Evolutionary conservation across 2,113 vertebrate species (phyloP).

Genomic region (Leptodactylus fuscus): DNA sequence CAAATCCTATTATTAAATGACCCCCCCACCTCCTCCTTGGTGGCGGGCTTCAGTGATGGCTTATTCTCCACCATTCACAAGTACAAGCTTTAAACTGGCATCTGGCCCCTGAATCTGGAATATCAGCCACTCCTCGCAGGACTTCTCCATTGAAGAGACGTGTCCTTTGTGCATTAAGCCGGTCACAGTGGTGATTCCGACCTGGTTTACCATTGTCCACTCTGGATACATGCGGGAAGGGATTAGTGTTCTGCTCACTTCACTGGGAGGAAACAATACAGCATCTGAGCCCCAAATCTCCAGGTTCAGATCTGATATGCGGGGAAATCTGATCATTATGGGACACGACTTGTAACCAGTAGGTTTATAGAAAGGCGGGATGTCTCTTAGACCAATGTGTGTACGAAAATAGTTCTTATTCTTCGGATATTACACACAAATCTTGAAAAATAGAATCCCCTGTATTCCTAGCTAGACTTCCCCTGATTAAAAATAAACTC

Average conservation of each 20-base stretch:
- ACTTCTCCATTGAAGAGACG: neutral
- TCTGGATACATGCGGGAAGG: neutral
- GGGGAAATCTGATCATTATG: neutral
- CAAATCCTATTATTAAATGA: too few relatives aligned
- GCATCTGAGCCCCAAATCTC: slow-evolving; percentile 11
- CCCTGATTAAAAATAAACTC: too few relatives aligned
- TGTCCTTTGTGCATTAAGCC: neutral
- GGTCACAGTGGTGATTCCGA: neutral
- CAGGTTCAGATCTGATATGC: neutral
- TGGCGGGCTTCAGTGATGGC: neutral
- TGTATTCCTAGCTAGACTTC: too few relatives aligned
- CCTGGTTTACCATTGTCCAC: neutral
- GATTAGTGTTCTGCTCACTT: neutral
- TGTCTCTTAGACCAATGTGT: neutral
- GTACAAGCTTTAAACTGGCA: neutral
- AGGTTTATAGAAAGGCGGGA: neutral
- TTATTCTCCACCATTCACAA: neutral
- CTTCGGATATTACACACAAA: too few relatives aligned
- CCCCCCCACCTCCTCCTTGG: neutral
- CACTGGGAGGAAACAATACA: neutral
- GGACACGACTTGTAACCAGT: neutral
- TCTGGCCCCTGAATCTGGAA: slow-evolving; percentile 4
- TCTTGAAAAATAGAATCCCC: too few relatives aligned
- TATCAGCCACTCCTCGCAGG: neutral
- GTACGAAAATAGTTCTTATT: too few relatives aligned